Percentiles rank a stretch among this genome's conserved stretches.
Evolutionary conservation across 2,888 invertebrate genomes (phyloP).

Genomic region (Conchocele bisecta): DNA sequence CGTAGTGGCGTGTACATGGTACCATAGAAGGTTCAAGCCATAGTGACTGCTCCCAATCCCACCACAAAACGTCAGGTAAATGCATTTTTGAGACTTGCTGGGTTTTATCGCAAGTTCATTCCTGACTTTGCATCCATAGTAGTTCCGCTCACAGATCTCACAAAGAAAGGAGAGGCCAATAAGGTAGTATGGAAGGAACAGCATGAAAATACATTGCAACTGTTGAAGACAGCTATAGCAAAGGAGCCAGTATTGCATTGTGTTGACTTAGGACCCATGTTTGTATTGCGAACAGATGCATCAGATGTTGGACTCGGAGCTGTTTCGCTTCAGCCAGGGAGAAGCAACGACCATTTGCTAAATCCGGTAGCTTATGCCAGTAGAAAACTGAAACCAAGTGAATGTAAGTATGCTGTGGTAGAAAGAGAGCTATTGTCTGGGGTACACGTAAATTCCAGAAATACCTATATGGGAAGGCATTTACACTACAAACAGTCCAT

Average conservation of each 20-base stretch:
- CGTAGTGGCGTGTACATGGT: background rate
- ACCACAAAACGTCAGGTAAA: background rate
- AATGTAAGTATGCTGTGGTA: conserved; percentile 47
- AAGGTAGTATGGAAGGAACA: background rate
- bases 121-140: background rate
- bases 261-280: background rate
- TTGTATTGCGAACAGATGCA: background rate
- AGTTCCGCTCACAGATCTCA: background rate
- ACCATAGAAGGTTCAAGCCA: background rate
- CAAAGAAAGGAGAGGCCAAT: background rate
- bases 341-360: background rate
- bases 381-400: conserved; percentile 52
- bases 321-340: background rate
- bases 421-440: conserved; percentile 57
- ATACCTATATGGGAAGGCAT: conserved; percentile 51
- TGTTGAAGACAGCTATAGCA: background rate
- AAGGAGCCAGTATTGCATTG: background rate
- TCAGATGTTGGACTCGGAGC: background rate
- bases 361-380: conserved; percentile 64
- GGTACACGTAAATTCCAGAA: conserved; percentile 44
- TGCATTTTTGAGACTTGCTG: background rate
- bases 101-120: background rate
- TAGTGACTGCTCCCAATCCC: background rate
- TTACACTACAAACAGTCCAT: conserved; percentile 57
- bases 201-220: background rate